phyloP scores from a whole-genome alignment of 2,113 vertebrate genomes.

The Typhlomys cinereus region DNA sequence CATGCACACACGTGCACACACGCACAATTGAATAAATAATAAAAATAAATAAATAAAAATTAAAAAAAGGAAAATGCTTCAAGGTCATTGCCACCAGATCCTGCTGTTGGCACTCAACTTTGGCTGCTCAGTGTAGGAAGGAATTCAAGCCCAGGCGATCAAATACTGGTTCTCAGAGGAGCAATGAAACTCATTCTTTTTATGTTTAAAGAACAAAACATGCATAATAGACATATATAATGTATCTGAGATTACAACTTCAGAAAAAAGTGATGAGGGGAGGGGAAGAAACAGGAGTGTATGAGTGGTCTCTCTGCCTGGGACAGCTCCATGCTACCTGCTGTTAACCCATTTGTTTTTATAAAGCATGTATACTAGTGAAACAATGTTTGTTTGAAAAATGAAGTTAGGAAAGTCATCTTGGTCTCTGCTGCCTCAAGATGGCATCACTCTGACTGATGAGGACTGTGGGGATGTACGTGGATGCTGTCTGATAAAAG shows the following conservation, averaged over 20 bases:
- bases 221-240: background rate
- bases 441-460: background rate
- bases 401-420: background rate
- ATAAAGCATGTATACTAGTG: background rate
- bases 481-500: background rate
- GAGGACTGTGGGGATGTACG: background rate
- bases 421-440: background rate
- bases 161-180: background rate
- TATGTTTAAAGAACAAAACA: background rate
- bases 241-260: background rate
- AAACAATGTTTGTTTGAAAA: background rate
- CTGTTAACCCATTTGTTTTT: background rate
- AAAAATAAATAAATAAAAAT: too few species aligned
- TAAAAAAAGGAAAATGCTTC: background rate
- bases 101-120: background rate
- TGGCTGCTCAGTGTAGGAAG: background rate
- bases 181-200: background rate
- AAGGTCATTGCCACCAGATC: background rate
- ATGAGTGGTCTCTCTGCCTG: background rate
- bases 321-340: background rate
- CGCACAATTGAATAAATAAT: too few species aligned
- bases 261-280: background rate
- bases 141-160: fast-evolving
- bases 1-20: too few species aligned
- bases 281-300: background rate